Evolutionary conservation across 2,113 vertebrate species (phyloP).

Genomic region (Oryzias javanicus): DNA sequence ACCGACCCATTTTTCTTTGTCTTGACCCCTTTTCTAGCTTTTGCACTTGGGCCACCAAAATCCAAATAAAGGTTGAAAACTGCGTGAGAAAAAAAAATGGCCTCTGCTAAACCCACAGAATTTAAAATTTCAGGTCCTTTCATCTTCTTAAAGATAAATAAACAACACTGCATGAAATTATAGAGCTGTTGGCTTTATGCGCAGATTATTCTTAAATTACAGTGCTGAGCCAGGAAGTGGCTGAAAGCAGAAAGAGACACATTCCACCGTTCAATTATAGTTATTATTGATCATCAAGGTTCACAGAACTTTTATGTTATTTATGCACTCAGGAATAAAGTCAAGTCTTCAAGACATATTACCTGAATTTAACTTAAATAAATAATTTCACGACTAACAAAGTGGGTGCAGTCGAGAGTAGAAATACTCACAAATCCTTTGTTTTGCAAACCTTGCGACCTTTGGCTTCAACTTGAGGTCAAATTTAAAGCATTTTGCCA

Average conservation of each 20-base stretch:
- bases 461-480: no score
- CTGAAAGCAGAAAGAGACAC: neutral
- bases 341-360: no score
- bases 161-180: slow-evolving; percentile 13
- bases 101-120: slow-evolving; percentile 23
- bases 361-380: no score
- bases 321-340: no score
- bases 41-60: slow-evolving; percentile 29
- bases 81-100: slow-evolving; percentile 20
- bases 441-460: no score
- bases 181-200: slow-evolving; percentile 14
- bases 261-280: neutral
- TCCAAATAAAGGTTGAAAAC: slow-evolving; percentile 46
- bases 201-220: slow-evolving; percentile 14
- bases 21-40: slow-evolving; percentile 50
- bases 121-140: slow-evolving; percentile 10
- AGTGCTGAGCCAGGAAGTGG: neutral
- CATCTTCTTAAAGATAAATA: slow-evolving; percentile 32
- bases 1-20: neutral
- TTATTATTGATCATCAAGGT: neutral
- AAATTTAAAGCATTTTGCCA: no score
- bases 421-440: no score
- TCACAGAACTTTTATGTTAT: neutral
- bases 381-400: no score
- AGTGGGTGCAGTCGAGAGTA: no score